Conservation (phyloP, 1,140 invertebrate genomes). For the Vanessa atalanta region DNA sequence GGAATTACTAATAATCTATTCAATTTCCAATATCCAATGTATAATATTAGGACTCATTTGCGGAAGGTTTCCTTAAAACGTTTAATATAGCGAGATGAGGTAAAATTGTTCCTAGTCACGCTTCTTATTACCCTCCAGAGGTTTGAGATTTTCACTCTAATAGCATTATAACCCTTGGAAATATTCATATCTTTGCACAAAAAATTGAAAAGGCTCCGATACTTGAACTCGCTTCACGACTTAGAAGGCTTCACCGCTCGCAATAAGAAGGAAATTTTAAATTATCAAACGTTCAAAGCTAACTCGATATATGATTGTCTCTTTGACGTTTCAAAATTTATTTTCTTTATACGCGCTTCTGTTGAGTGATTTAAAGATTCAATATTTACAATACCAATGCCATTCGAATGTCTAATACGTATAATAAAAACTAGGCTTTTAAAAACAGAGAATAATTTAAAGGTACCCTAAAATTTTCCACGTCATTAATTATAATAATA, state of each 20-base stretch:
- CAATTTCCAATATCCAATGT: constrained; percentile 8
- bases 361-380: background rate
- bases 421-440: too few species aligned
- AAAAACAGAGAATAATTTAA: too few species aligned
- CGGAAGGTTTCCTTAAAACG: constrained; percentile 39
- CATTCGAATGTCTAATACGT: too few species aligned
- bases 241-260: constrained; percentile 23
- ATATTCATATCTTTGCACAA: constrained; percentile 58
- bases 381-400: too few species aligned
- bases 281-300: constrained; percentile 13
- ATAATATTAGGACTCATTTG: constrained; percentile 33
- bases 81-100: constrained; percentile 65
- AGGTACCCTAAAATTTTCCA: too few species aligned
- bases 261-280: constrained; percentile 22
- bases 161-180: constrained; percentile 67
- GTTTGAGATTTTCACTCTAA: constrained; percentile 71
- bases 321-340: constrained; percentile 1
- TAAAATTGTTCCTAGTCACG: constrained; percentile 66
- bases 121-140: constrained; percentile 65
- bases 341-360: background rate
- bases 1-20: constrained; percentile 1
- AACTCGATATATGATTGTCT: constrained; percentile 6
- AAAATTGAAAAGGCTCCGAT: constrained; percentile 52
- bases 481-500: too few species aligned
- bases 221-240: constrained; percentile 33